A percentile compares a stretch with the other conserved stretches of the same genome.
phyloP scores from a whole-genome alignment of 2,888 invertebrate genomes.

The Drosophila acutilabella region DNA sequence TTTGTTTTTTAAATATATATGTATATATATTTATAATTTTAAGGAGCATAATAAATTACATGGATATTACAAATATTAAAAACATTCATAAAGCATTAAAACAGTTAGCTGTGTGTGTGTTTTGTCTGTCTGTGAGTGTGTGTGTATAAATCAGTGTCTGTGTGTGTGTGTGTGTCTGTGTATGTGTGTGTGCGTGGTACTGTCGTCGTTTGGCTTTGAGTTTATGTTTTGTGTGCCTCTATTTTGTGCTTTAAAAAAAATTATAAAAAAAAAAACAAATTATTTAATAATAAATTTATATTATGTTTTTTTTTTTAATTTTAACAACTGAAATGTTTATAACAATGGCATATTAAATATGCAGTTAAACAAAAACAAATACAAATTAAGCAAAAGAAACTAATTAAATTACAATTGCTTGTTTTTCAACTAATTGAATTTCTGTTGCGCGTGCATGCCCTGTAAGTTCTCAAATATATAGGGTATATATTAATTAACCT shows the following conservation, averaged over 20 bases:
- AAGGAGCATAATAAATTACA: constrained; percentile 61
- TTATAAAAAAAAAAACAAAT: constrained; percentile 34
- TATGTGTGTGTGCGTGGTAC: constrained; percentile 39
- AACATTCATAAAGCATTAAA: constrained; percentile 56
- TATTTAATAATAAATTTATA: constrained; percentile 16
- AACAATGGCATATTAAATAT: constrained; percentile 50
- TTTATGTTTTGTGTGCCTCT: constrained; percentile 53
- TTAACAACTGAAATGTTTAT: constrained; percentile 45
- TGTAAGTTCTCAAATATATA: not conserved
- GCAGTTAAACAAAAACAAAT: constrained; percentile 51
- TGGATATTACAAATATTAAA: constrained; percentile 45
- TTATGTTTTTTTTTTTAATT: constrained; percentile 13
- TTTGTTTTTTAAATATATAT: constrained; percentile 15
- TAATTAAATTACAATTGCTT: constrained; percentile 52
- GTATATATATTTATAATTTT: constrained; percentile 21
- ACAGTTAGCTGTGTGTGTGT: constrained; percentile 55
- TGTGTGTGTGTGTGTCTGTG: constrained; percentile 22
- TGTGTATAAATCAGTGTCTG: not conserved
- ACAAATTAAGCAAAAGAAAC: constrained; percentile 26
- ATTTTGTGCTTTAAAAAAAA: constrained; percentile 50
- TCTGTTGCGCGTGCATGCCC: constrained; percentile 11
- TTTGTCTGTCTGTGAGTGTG: constrained; percentile 15
- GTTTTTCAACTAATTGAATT: constrained; percentile 27
- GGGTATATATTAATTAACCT: not conserved
- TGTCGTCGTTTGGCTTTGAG: constrained; percentile 54